Conservation (phyloP, 2,888 invertebrate genomes). For the Gari tellinella region DNA sequence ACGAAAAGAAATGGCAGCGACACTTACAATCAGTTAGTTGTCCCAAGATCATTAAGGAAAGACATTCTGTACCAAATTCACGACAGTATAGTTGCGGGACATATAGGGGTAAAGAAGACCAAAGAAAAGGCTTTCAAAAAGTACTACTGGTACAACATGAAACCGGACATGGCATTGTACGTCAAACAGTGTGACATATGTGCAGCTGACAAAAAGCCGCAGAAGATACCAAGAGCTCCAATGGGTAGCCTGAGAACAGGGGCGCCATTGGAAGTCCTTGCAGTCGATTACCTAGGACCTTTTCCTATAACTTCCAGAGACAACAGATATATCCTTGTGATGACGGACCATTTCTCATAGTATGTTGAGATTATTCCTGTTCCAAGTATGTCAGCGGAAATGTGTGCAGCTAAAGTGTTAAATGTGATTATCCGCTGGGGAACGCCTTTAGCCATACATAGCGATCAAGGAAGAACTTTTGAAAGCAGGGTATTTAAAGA, state of each 20-base stretch:
- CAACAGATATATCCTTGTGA: constrained; percentile 7
- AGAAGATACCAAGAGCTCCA: constrained; percentile 27
- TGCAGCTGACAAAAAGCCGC: constrained; percentile 20
- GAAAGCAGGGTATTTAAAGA: constrained; percentile 36
- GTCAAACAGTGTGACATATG: constrained; percentile 19
- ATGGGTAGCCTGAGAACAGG: constrained; percentile 12
- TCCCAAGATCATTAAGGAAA: no score
- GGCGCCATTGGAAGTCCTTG: constrained; percentile 27
- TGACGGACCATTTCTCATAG: constrained; percentile 23
- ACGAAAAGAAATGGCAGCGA: no score
- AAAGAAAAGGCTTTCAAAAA: no score
- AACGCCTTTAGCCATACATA: constrained; percentile 15
- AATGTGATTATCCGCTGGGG: constrained; percentile 42
- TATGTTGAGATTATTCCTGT: constrained; percentile 18
- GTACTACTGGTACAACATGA: no score
- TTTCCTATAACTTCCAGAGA: constrained; percentile 17
- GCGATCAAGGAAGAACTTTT: constrained; percentile 40
- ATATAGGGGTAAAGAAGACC: constrained; percentile 6
- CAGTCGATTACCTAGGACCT: constrained; percentile 15
- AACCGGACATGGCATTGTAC: constrained; percentile 19
- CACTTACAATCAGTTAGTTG: no score
- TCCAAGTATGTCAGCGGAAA: constrained; percentile 4
- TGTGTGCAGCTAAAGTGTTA: constrained; percentile 16
- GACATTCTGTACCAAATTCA: no score
- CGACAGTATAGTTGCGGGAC: background rate